Base-by-base conservation (phyloP, 2,888 invertebrate species). In the Melanchra persicariae region DNA sequence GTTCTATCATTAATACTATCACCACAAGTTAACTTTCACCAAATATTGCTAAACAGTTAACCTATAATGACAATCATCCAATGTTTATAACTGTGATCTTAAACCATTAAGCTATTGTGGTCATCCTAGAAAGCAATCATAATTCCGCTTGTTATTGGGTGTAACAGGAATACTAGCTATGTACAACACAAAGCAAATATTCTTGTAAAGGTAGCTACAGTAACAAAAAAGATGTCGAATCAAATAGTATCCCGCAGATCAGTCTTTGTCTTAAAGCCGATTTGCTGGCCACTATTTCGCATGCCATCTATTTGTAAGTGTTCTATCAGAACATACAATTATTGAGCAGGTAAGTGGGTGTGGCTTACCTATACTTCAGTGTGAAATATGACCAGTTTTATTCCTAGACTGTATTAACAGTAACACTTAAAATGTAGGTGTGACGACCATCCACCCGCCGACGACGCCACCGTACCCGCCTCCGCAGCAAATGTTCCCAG, bases 381-480 rank as follows among this genome's bases (percentile, higher is more conserved):
- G 63, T 82, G 72, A 15, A 64, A 61, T 77, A 61, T 40, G 2
- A 40, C 7, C 12, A 26, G 10, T 17, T 5, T 24, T 15, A 17
- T 7, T n/a, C 0, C 0, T 17, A 34, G 2, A 9, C 55, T 55
- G 8, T 55, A 43, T 24, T 78, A 78, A 80, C 26, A 10, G 43
- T n/a, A 24, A 58, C 2, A 52, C 66, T 68, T 55, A 30, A 10
- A n/a, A 63, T 82, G 37, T 89, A 95, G 94, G 93, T 86, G 92
- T 93, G 85, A 92, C 93, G 81, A 92, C 93, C 72, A 85, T 91
- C 75, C 93, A 93, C 85, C 90, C 93, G 65, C 94, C 93, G 77
- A 89, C 93, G 75, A 93, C 92, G 77, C 95, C 94, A 67, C 95
- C 93, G 68, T 95, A 95, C 89, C 96, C 94, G 77, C 94, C 93